Evolutionary conservation across 2,797 vertebrate genomes (phyloP), one percentile per base, ranked within the genome.

Genomic region (Ceryle rudis): DNA sequence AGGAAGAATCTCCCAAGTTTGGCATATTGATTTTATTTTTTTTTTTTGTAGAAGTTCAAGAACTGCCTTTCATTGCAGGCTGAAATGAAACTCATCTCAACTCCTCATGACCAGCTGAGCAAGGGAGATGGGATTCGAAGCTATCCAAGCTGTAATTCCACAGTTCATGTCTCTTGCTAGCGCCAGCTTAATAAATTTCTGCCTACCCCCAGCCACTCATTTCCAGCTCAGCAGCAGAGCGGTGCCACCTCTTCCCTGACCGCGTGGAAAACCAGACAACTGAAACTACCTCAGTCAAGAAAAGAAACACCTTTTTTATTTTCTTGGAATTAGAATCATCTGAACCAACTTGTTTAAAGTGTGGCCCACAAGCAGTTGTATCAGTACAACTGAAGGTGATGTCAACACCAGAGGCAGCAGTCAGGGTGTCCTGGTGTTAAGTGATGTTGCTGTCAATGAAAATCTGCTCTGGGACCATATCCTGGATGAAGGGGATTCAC

Each of bases 161-260:
- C 94, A 95, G 86, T 84, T 95, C 88, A 37, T 81, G 66, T 66
- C 86, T 94, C 90, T 44, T 33, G n/a, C 73, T 77, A 26, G 66
- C 58, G n/a, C 58, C 66, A 60, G 42, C 47, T 81, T 84, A 89
- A 89, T 95, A 89, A 89, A 39, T 79, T 93, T 86, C 82, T 83
- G 61, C 92, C 79, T 79, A 72, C 54, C 65, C 82, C 58, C 62
- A 77, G 77, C 77, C 82, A 26, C 79, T 91, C 88, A 86, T 95
- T 95, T 88, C 92, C 96, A 96, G 92, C 92, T 88, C 94, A 90
- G 93, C 86, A 84, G 93, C 92, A 81, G 11, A 37, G 62, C 39
- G 4, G 49, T 69, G 73, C 94, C 82, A 19, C 81, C 64, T 72
- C 85, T 75, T 61, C 21, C 69, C 73, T 72, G 75, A 16, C 70